Evolutionary conservation across 2,888 invertebrate species (phyloP), one percentile per base, ranked within the genome.

Genomic region (Drosophila sordidula): DNA sequence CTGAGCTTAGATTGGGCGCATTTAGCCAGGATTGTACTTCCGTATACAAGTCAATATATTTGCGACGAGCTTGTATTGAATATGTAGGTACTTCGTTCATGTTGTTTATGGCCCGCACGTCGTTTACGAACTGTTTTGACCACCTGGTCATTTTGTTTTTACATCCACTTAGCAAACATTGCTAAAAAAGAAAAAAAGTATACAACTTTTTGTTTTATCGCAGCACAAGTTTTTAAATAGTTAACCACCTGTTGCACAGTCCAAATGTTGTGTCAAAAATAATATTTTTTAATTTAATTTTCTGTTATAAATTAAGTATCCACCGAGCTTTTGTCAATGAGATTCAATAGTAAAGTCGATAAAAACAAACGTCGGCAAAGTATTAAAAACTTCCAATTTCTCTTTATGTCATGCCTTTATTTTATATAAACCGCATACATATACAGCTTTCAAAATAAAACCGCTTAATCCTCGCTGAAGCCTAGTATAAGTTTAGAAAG

Each of bases 1-100:
- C 16, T n/a, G 50, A 16, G 6, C 39, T 63, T 0, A 68, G 25
- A 41, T 78, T 58, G 2, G 63, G 54, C 4, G 42, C n/a, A 54
- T 45, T 59, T 3, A 76, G 32, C 68, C 57, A 66, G n/a, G 47
- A 42, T 4, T 49, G 16, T 6, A 65, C 47, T 6, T 52, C 44
- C 11, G 29, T 14, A 34, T 59, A 62, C 1, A 68, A 38, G 38
- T 72, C 65, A 2, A 6, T 45, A 11, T 38, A 46, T 18, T 44
- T 56, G 6, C 67, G 46, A 1, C 42, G 57, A 14, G 2, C 41
- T 44, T 25, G 18, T 3, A 5, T 11, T 9, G 22, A 49, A 26
- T 42, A 5, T 36, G 12, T 26, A n/a, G 14, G 6, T 14, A 49
- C 36, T 6, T 47, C n/a, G 29, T 29, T 36, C 64, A 52, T 57